A percentile compares a stretch with the other conserved stretches of the same genome.
phyloP scores from a whole-genome alignment of 2,888 invertebrate genomes.

The Hypena proboscidalis region DNA sequence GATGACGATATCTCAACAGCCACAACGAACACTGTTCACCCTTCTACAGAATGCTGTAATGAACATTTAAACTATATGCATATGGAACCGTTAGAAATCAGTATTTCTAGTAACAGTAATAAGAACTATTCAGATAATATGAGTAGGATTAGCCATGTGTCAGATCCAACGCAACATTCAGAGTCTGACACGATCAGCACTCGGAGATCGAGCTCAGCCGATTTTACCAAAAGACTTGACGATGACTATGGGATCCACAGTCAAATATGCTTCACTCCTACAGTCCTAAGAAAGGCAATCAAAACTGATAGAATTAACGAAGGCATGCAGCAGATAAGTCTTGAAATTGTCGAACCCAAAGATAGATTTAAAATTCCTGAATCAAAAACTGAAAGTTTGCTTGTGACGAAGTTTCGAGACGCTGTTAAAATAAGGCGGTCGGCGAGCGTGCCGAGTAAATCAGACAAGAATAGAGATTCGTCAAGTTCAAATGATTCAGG shows the following conservation, averaged over 20 bases:
- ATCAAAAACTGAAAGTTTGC: slow-evolving; percentile 70
- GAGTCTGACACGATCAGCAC: slow-evolving; percentile 75
- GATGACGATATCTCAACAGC: slow-evolving; percentile 76
- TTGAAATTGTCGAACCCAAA: slow-evolving; percentile 56
- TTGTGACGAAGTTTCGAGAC: slow-evolving; percentile 78
- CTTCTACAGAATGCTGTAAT: slow-evolving; percentile 66
- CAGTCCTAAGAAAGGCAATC: slow-evolving; percentile 68
- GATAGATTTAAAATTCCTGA: slow-evolving; percentile 76
- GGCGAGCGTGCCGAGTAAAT: slow-evolving; percentile 89
- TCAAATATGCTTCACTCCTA: slow-evolving; percentile 74
- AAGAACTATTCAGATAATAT: slow-evolving; percentile 81
- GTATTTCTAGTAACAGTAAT: slow-evolving; percentile 70
- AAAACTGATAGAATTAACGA: slow-evolving; percentile 74
- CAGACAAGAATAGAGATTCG: slow-evolving; percentile 88
- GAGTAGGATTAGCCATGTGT: slow-evolving; percentile 83
- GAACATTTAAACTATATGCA: slow-evolving; percentile 74
- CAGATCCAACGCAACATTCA: slow-evolving; percentile 74
- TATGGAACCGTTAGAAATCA: slow-evolving; percentile 72
- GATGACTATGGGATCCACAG: slow-evolving; percentile 70
- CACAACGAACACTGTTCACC: slow-evolving; percentile 71
- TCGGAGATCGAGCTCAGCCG: slow-evolving; percentile 87
- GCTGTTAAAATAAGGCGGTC: slow-evolving; percentile 88
- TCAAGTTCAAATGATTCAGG: slow-evolving; percentile 90
- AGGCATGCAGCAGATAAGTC: slow-evolving; percentile 54
- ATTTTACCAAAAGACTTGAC: slow-evolving; percentile 86